Evolutionary conservation across 2,113 vertebrate genomes (phyloP).

Genomic region (Ictidomys tridecemlineatus): DNA sequence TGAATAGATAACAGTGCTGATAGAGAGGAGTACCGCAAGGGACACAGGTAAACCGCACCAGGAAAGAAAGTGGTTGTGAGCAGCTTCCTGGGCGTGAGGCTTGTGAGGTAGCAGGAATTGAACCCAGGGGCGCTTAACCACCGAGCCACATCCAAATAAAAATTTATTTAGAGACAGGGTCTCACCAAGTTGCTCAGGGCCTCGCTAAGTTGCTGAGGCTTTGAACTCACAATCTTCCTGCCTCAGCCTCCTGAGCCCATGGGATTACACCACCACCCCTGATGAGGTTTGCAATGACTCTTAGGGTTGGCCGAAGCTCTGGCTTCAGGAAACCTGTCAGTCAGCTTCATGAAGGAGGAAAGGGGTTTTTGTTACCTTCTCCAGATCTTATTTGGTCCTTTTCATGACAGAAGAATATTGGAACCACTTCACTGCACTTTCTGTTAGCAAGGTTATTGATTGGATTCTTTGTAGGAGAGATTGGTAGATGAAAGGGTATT

Average conservation of each 20-base stretch:
- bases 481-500: not conserved
- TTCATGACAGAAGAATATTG: not conserved
- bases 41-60: not conserved
- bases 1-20: slow-evolving; percentile 34
- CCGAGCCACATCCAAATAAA: too few species aligned
- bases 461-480: not conserved
- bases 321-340: slow-evolving; percentile 33
- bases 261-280: too few species aligned
- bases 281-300: not conserved
- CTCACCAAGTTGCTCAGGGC: too few species aligned
- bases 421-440: not conserved
- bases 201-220: too few species aligned
- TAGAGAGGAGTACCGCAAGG: rapidly evolving
- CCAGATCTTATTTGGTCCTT: not conserved
- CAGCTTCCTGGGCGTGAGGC: not conserved
- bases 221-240: too few species aligned
- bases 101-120: too few species aligned
- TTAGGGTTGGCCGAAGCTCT: not conserved
- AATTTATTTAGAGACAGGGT: too few species aligned
- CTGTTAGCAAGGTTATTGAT: not conserved
- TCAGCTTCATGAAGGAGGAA: not conserved
- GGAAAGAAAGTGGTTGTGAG: not conserved
- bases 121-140: too few species aligned
- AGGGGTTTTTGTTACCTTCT: not conserved
- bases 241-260: too few species aligned